phyloP scores from a whole-genome alignment of 2,888 invertebrate species.

The Galeopsomyia nigrocyanea region DNA sequence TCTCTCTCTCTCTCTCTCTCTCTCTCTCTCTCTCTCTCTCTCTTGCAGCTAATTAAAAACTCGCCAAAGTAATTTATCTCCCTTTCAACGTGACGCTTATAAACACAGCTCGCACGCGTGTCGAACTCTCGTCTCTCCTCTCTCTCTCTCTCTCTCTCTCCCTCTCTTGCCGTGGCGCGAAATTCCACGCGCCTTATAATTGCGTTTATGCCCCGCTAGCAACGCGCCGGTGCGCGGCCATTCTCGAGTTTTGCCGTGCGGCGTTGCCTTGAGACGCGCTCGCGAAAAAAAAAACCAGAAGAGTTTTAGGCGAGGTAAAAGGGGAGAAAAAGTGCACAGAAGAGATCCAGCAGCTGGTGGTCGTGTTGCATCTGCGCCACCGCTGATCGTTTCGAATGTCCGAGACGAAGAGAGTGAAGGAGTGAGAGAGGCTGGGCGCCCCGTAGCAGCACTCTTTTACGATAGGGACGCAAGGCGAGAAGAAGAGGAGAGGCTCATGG shows the following conservation, averaged over 20 bases:
- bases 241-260: too few relatives aligned
- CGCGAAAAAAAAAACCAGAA: slow-evolving; percentile 6
- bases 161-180: slow-evolving; percentile 12
- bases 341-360: slow-evolving; percentile 42
- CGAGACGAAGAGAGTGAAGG: slow-evolving; percentile 10
- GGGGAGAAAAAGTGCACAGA: background rate
- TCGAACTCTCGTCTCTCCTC: slow-evolving; percentile 12
- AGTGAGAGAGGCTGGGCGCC: slow-evolving; percentile 14
- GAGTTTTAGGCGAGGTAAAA: background rate
- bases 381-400: slow-evolving; percentile 37
- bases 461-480: slow-evolving; percentile 38
- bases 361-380: slow-evolving; percentile 38
- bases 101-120: slow-evolving; percentile 4
- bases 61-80: slow-evolving; percentile 41
- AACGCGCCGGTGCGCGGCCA: background rate
- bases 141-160: too few relatives aligned
- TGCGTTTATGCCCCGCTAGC: slow-evolving; percentile 31
- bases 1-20: background rate
- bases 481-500: slow-evolving; percentile 30
- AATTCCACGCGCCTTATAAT: slow-evolving; percentile 43
- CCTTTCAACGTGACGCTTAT: slow-evolving; percentile 8
- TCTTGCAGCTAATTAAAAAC: slow-evolving; percentile 38
- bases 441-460: slow-evolving; percentile 27
- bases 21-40: background rate
- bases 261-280: slow-evolving; percentile 13